Conservation (phyloP, 2,797 vertebrate species). For the Bufotes viridis region DNA sequence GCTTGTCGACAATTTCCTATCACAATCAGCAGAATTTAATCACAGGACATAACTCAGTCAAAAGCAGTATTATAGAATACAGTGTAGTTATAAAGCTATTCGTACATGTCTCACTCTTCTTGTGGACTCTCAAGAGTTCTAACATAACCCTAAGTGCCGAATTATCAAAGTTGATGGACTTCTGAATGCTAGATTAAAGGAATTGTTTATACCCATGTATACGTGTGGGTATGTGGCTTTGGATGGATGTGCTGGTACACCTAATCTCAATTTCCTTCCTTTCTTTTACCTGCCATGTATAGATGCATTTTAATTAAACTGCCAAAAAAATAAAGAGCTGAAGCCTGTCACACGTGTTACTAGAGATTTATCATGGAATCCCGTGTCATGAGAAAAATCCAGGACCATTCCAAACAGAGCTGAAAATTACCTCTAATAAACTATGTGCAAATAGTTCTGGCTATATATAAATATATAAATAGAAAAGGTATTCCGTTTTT, state of each 20-base stretch:
- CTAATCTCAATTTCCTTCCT: constrained; percentile 67
- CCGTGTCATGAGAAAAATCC: constrained; percentile 68
- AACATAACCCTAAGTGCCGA: not conserved
- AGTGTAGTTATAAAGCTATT: too few relatives aligned
- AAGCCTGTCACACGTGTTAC: constrained; percentile 69
- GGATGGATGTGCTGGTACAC: constrained; percentile 72
- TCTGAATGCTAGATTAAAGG: constrained; percentile 8
- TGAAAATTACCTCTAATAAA: constrained; percentile 80
- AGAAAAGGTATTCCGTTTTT: constrained; percentile 79
- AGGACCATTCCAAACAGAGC: constrained; percentile 70
- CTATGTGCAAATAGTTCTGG: constrained; percentile 81
- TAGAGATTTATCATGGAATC: constrained; percentile 68
- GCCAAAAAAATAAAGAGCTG: constrained; percentile 70
- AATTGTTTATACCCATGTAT: not conserved
- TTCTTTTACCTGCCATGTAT: constrained; percentile 30
- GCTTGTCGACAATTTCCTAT: not conserved
- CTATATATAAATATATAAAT: constrained; percentile 71
- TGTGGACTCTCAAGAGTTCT: not conserved
- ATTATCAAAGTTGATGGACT: not conserved
- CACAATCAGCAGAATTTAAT: not conserved
- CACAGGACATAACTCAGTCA: too few relatives aligned
- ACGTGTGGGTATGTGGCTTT: not conserved
- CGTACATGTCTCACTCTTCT: not conserved
- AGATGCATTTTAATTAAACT: constrained; percentile 71
- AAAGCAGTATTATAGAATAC: too few relatives aligned